phyloP scores from a whole-genome alignment of 2,113 vertebrate species.

The Amia ocellicauda region DNA sequence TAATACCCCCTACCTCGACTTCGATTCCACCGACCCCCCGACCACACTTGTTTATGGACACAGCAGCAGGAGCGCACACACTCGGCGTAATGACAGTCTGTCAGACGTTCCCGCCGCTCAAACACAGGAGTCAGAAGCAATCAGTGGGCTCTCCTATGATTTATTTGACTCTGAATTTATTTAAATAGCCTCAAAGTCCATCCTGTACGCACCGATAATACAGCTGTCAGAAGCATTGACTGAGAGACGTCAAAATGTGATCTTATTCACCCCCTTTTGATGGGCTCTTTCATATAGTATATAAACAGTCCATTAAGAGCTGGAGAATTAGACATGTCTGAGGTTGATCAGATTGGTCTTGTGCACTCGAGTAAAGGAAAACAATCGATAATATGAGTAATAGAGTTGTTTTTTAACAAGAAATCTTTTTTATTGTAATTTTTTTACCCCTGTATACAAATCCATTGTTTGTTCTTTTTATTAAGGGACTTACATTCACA shows the following conservation, averaged over 20 bases:
- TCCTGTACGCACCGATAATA: neutral
- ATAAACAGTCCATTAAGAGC: neutral
- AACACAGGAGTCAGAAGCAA: constrained; percentile 1
- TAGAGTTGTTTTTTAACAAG: too few relatives aligned
- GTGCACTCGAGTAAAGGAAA: too few relatives aligned
- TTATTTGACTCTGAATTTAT: neutral
- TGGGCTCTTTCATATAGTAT: neutral
- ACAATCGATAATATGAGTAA: too few relatives aligned
- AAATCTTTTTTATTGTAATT: too few relatives aligned
- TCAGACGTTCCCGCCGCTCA: neutral
- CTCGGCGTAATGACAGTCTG: neutral
- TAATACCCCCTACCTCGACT: neutral
- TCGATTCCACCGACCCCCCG: neutral
- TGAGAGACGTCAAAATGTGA: neutral
- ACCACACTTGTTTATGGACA: neutral
- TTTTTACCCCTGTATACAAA: too few relatives aligned
- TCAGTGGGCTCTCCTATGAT: neutral
- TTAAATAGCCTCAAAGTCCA: neutral
- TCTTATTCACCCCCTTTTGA: neutral
- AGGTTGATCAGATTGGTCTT: too few relatives aligned
- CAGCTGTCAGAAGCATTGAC: neutral
- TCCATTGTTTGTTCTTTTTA: too few relatives aligned
- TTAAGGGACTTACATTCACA: too few relatives aligned
- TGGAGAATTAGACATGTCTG: too few relatives aligned
- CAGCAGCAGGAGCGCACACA: neutral